A percentile compares a stretch with the other conserved stretches of the same genome.
phyloP scores from a whole-genome alignment of 1,140 invertebrate species.

The Anoplophora glabripennis region DNA sequence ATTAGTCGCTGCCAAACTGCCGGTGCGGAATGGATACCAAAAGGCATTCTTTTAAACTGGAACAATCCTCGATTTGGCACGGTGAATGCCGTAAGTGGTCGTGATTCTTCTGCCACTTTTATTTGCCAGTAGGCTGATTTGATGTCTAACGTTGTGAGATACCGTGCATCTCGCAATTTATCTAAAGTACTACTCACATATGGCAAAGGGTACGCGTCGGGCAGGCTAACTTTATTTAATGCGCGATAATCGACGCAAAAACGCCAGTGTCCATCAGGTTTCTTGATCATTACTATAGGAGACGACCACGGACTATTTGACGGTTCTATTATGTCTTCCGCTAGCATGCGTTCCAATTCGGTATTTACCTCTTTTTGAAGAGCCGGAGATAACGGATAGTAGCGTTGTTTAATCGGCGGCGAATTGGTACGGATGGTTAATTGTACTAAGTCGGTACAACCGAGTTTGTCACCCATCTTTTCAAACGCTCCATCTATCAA shows the following conservation, averaged over 20 bases:
- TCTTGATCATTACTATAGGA: slow-evolving; percentile 49
- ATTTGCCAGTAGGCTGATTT: slow-evolving; percentile 48
- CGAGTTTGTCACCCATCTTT: background rate
- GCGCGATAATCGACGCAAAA: slow-evolving; percentile 36
- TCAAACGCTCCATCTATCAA: background rate
- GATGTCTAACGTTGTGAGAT: slow-evolving; percentile 39
- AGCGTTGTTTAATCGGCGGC: slow-evolving; percentile 6
- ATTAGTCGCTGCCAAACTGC: slow-evolving; percentile 25
- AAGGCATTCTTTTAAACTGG: slow-evolving; percentile 21
- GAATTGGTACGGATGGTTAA: background rate
- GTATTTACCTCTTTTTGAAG: slow-evolving; percentile 10
- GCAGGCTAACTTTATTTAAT: slow-evolving; percentile 11
- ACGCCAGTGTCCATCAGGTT: slow-evolving; percentile 37
- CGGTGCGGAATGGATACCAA: slow-evolving; percentile 48
- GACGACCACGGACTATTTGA: slow-evolving; percentile 43
- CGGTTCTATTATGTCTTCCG: slow-evolving; percentile 28
- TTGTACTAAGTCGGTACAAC: slow-evolving; percentile 7
- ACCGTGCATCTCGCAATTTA: slow-evolving; percentile 34
- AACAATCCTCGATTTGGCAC: slow-evolving; percentile 34
- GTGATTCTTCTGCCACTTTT: slow-evolving; percentile 38
- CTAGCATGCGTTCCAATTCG: slow-evolving; percentile 31
- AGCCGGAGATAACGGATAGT: slow-evolving; percentile 10
- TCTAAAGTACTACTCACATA: slow-evolving; percentile 31
- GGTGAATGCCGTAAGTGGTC: slow-evolving; percentile 49
- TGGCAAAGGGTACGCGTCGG: slow-evolving; percentile 13